Evolutionary conservation across 2,888 invertebrate species (phyloP).

Genomic region (Phlogophora meticulosa): DNA sequence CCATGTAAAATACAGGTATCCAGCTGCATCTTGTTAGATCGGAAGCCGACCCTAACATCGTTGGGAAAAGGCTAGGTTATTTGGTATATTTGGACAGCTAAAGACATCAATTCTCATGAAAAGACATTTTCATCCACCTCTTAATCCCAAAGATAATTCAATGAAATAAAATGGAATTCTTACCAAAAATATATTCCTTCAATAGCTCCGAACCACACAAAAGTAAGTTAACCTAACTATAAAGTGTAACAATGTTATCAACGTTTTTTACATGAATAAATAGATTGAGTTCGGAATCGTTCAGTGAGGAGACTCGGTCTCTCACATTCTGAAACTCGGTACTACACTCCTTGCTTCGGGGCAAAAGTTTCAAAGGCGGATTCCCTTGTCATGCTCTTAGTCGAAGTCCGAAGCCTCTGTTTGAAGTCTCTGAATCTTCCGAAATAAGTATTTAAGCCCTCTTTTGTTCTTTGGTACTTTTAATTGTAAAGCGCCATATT

Average conservation of each 20-base stretch:
- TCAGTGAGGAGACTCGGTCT: constrained; percentile 29
- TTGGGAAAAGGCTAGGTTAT: no score
- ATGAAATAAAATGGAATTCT: constrained; percentile 13
- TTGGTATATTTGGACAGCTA: no score
- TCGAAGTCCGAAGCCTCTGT: constrained; percentile 38
- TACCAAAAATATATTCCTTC: constrained; percentile 6
- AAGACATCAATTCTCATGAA: no score
- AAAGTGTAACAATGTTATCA: constrained; percentile 56
- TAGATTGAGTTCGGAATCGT: constrained; percentile 38
- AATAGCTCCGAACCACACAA: constrained; percentile 30
- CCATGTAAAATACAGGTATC: no score
- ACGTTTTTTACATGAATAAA: constrained; percentile 52
- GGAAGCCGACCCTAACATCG: no score
- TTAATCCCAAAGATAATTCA: not conserved
- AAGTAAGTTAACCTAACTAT: constrained; percentile 39
- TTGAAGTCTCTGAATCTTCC: constrained; percentile 34
- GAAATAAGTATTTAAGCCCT: constrained; percentile 48
- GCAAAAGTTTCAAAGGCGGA: constrained; percentile 52
- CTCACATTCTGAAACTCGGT: constrained; percentile 49
- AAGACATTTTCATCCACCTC: not conserved
- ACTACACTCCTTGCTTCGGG: constrained; percentile 16
- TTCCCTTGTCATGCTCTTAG: constrained; percentile 43
- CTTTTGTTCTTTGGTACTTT: constrained; percentile 38
- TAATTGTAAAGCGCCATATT: constrained; percentile 24
- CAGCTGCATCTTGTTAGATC: no score